Evolutionary conservation across 2,113 vertebrate genomes (phyloP), one percentile per base, ranked within the genome.

Genomic region (Pampusana beccarii): DNA sequence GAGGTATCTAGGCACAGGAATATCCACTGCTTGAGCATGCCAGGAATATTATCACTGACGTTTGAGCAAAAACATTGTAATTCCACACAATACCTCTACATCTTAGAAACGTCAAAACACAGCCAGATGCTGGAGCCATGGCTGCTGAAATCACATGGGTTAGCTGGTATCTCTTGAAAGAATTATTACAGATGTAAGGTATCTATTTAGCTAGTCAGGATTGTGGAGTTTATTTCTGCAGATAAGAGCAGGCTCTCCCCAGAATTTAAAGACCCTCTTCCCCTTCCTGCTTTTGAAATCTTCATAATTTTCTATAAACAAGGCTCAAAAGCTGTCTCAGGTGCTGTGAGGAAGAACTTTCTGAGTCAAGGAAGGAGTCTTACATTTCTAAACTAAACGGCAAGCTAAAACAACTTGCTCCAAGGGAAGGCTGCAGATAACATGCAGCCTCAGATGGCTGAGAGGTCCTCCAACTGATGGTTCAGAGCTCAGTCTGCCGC

Each of bases 11-110:
- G 94, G 95, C 95, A 97, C 95, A 85, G 85, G 97, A 97, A 96
- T 93, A 96, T 97, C 97, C 97, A 96, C 91, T 78, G 91, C 95
- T 95, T 88, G 92, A 95, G 96, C 94, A 97, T 97, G 97, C 97
- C 97, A 98, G 97, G 97, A 98, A 97, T 97, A 98, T 96, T 96
- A 97, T 95, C 95, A 89, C 96, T 96, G 94, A 97, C 78, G 77
- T 97, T 97, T 97, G 97, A 97, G 97, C 92, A 94, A 97, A 97
- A 94, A 96, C 97, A 97, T 96, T 97, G 96, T 96, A 75, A 80
- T 95, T 90, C 96, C 93, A 96, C 96, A 97, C 95, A 96, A 96
- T 97, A 94, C 96, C 96, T 95, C 96, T 95, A 96, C 96, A 97
- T 97, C 97, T 98, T 92, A 48, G 65, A 97, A 98, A 97, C 93